Evolutionary conservation across 23 tunicate species (phyloP).

Genomic region (Trididemnum nubilum): DNA sequence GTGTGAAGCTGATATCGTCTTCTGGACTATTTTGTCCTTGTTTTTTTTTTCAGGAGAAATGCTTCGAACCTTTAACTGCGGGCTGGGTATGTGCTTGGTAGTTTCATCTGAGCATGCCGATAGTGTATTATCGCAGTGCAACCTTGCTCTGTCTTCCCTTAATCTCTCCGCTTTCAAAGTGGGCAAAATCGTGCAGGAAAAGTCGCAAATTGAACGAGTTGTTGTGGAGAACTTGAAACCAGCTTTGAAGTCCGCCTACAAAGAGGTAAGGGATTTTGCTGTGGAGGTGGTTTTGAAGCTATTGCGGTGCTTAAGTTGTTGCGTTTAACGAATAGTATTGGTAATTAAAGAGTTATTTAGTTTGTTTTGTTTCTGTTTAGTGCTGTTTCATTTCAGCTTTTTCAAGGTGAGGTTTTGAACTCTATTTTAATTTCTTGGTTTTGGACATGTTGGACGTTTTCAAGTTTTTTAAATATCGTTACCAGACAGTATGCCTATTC

Average conservation of each 20-base stretch:
- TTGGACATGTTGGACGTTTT: no score
- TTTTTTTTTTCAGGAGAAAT: slow-evolving; percentile 69
- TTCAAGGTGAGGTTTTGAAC: no score
- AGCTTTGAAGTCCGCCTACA: slow-evolving; percentile 3
- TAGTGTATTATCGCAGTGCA: slow-evolving; percentile 39
- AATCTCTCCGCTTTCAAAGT: slow-evolving; percentile 23
- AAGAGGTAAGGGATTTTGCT: background rate
- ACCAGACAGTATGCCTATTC: no score
- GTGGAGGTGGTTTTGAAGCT: background rate
- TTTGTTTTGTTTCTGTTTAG: no score
- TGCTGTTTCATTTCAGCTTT: no score
- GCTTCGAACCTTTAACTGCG: slow-evolving; percentile 85
- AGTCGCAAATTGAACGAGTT: slow-evolving; percentile 11
- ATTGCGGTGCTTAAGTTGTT: no score
- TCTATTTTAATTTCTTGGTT: no score
- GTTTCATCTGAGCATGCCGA: slow-evolving; percentile 19
- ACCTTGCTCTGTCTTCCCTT: background rate
- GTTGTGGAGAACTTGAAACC: slow-evolving; percentile 36
- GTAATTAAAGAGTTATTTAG: no score
- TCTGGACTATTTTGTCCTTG: no score
- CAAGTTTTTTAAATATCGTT: no score
- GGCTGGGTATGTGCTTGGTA: slow-evolving; percentile 73
- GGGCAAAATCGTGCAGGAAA: slow-evolving; percentile 24
- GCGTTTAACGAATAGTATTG: no score
- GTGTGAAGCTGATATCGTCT: no score